Percentiles rank a stretch among this genome's conserved stretches.
These are phyloP conservation scores for Petrolisthes cinctipes DNA, from an alignment of 2,888 invertebrate genomes.

Conservation along the genomic window DNA sequence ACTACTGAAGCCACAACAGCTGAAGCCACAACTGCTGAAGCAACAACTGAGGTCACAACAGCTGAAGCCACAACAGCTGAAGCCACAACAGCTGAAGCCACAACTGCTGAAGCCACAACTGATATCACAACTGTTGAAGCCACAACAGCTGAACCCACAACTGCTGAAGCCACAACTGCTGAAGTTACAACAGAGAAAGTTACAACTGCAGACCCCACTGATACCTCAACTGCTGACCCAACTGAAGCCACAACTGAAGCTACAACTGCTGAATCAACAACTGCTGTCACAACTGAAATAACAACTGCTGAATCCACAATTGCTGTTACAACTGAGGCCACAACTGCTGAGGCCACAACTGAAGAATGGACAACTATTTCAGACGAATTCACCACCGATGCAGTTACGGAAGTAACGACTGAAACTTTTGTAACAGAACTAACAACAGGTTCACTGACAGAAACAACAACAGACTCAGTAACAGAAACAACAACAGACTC, in stretches of 20 bases:
- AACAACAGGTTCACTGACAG: background rate
- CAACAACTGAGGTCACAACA: background rate
- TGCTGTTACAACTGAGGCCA: background rate
- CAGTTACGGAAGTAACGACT: constrained; percentile 10
- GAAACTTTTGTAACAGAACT: background rate
- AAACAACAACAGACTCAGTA: background rate
- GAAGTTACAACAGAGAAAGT: background rate
- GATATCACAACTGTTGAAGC: constrained; percentile 2
- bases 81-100: background rate
- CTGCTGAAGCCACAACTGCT: background rate
- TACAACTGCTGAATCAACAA: background rate
- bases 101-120: constrained; percentile 14
- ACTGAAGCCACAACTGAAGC: background rate
- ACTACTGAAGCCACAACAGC: background rate
- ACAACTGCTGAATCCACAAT: background rate
- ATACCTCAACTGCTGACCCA: background rate
- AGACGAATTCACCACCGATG: background rate
- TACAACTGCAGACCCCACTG: background rate
- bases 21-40: background rate
- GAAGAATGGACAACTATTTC: constrained; percentile 7
- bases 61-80: background rate
- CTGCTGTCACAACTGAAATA: constrained; percentile 2
- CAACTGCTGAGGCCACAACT: background rate
- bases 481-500: background rate
- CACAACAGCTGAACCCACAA: background rate